Evolutionary conservation across 2,797 vertebrate genomes (phyloP).

Genomic region (Xiphophorus birchmanni): DNA sequence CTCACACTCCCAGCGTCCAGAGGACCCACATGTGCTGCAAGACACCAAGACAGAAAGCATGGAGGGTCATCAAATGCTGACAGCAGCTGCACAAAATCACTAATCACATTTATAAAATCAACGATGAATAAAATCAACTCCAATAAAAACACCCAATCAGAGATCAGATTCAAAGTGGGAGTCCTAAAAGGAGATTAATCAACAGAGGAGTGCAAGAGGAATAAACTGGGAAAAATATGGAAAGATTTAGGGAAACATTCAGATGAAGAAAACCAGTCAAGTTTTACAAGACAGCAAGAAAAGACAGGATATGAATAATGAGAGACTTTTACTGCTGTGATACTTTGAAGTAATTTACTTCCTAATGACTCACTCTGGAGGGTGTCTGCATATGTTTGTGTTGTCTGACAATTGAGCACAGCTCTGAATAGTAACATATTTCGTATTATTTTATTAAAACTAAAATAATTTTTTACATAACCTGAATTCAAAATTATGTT

Average conservation of each 20-base stretch:
- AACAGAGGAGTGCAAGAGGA: slow-evolving; percentile 16
- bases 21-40: slow-evolving; percentile 85
- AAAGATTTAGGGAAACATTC: slow-evolving; percentile 39
- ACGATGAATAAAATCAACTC: slow-evolving; percentile 6
- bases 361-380: slow-evolving; percentile 41
- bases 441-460: neutral
- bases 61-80: slow-evolving; percentile 12
- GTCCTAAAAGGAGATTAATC: slow-evolving; percentile 49
- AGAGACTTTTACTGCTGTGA: slow-evolving; percentile 40
- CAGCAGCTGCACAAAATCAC: neutral
- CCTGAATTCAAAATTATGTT: neutral
- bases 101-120: slow-evolving; percentile 5
- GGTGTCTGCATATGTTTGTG: slow-evolving; percentile 18
- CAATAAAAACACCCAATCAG: slow-evolving; percentile 9
- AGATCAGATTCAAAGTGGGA: slow-evolving; percentile 31
- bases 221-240: slow-evolving; percentile 12
- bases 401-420: neutral
- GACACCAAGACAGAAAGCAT: slow-evolving; percentile 13
- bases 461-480: neutral
- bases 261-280: slow-evolving; percentile 53
- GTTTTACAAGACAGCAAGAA: slow-evolving; percentile 63
- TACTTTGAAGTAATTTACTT: slow-evolving; percentile 45
- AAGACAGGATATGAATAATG: slow-evolving; percentile 50
- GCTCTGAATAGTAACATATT: neutral
- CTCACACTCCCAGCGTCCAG: slow-evolving; percentile 91